A percentile compares a stretch with the other conserved stretches of the same genome.
Evolutionary conservation across 2,113 vertebrate genomes (phyloP).

Genomic region (Myiopsitta monachus): DNA sequence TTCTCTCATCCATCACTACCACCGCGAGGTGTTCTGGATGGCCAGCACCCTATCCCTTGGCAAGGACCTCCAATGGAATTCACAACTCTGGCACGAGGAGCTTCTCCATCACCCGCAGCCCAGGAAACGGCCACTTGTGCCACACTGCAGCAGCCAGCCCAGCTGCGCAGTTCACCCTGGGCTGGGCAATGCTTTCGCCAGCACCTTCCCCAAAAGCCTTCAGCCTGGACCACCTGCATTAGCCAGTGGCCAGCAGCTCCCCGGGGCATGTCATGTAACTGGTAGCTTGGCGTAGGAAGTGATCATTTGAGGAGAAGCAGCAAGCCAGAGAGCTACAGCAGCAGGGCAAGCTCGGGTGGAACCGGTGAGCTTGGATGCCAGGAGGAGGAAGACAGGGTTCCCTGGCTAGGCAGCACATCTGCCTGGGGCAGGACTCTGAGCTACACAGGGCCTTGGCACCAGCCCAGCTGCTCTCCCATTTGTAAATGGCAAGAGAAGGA

Average conservation of each 20-base stretch:
- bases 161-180: fast-evolving
- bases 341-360: fast-evolving
- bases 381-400: background rate
- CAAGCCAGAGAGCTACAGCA: background rate
- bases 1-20: background rate
- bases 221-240: fast-evolving
- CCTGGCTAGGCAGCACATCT: background rate
- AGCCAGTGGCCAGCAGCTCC: background rate
- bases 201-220: background rate
- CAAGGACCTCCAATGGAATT: background rate
- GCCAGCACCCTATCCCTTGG: background rate
- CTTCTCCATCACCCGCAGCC: fast-evolving
- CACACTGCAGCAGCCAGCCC: background rate
- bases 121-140: fast-evolving
- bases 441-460: background rate
- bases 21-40: fast-evolving
- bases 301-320: background rate
- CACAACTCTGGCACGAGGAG: background rate
- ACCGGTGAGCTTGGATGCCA: background rate
- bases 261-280: fast-evolving
- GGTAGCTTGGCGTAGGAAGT: background rate
- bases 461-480: background rate
- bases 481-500: background rate
- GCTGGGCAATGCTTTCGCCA: background rate
- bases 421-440: background rate